These are phyloP conservation scores for Oenanthe melanoleuca DNA, from an alignment of 2,113 vertebrate species.

Conservation along the genomic window DNA sequence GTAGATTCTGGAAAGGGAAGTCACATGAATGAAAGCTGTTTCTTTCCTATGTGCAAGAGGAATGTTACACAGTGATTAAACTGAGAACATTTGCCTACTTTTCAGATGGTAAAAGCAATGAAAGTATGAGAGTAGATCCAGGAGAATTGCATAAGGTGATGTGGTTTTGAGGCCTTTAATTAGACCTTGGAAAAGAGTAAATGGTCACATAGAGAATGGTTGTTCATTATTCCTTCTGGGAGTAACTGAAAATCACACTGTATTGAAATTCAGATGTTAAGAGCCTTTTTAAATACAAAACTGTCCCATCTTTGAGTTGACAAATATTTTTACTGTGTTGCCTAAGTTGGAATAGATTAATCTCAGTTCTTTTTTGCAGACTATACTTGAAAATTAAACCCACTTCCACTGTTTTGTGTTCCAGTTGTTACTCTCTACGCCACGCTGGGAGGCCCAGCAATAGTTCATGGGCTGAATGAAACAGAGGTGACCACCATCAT, in stretches of 20 bases:
- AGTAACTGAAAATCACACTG: not conserved
- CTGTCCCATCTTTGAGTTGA: not conserved
- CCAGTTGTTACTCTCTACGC: conserved; percentile 93
- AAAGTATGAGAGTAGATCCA: not conserved
- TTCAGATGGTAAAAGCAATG: not conserved
- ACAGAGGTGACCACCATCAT: conserved; percentile 93
- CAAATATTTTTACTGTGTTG: not conserved
- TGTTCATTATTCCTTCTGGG: not conserved
- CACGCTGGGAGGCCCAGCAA: conserved; percentile 91
- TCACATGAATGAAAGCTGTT: not conserved
- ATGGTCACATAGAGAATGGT: not conserved
- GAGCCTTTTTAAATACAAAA: not conserved
- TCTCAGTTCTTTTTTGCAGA: not conserved
- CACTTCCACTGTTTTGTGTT: not conserved
- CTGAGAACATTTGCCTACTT: not conserved
- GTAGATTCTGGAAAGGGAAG: not conserved
- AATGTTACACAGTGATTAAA: not conserved
- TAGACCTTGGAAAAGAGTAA: not conserved
- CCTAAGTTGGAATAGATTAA: not conserved
- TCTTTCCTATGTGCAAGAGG: not conserved
- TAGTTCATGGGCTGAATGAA: conserved; percentile 91
- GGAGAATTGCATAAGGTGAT: not conserved
- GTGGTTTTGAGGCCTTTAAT: not conserved
- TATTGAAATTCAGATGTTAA: not conserved
- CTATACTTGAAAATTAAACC: not conserved